Evolutionary conservation across 2,888 invertebrate genomes (phyloP).

Genomic region (Epirrhoe alternata): DNA sequence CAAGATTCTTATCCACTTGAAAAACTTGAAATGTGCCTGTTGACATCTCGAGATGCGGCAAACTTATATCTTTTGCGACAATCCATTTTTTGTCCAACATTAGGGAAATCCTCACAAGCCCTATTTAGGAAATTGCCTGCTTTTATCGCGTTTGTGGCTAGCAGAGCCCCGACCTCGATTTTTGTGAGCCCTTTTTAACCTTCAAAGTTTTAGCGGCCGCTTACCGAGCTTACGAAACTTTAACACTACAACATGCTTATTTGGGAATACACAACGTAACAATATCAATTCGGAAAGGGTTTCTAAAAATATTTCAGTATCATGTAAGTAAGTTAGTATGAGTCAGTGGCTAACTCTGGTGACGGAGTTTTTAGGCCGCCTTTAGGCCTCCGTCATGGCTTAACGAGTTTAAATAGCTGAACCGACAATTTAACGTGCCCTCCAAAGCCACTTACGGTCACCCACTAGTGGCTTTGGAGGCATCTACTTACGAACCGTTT

Average conservation of each 20-base stretch:
- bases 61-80: slow-evolving; percentile 54
- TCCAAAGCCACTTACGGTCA: no score
- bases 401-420: no score
- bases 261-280: slow-evolving; percentile 5
- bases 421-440: no score
- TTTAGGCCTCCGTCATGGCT: no score
- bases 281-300: not conserved
- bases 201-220: slow-evolving; percentile 55
- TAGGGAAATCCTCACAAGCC: slow-evolving; percentile 77
- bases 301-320: not conserved
- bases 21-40: slow-evolving; percentile 41
- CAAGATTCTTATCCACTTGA: slow-evolving; percentile 33
- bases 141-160: slow-evolving; percentile 74
- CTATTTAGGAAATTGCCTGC: slow-evolving; percentile 79
- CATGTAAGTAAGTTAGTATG: not conserved
- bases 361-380: no score
- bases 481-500: no score
- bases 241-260: slow-evolving; percentile 31
- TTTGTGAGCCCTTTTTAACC: slow-evolving; percentile 55
- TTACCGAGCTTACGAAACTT: slow-evolving; percentile 43
- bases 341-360: no score
- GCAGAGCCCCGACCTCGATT: slow-evolving; percentile 57
- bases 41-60: slow-evolving; percentile 35
- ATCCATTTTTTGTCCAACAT: slow-evolving; percentile 77
- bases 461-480: no score